A percentile compares a stretch with the other conserved stretches of the same genome.
Conservation (phyloP, 2,888 invertebrate species). For the Teinopalpus imperialis region DNA sequence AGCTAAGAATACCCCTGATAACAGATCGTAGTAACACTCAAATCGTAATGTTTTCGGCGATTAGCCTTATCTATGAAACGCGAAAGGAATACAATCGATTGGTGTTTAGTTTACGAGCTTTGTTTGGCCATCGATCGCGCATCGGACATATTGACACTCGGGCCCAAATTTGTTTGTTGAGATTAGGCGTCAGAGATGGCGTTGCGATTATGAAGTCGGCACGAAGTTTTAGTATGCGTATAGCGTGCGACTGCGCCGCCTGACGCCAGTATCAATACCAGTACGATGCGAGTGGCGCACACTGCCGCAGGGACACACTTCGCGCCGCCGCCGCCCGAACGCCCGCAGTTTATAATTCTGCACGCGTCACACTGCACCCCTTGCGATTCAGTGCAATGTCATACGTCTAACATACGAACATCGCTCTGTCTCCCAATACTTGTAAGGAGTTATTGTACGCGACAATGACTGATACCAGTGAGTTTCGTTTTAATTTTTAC, state of each 20-base stretch:
- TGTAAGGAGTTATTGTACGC: slow-evolving; percentile 44
- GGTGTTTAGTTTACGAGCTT: slow-evolving; percentile 53
- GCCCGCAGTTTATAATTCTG: slow-evolving; percentile 43
- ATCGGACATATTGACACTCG: slow-evolving; percentile 59
- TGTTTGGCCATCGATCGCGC: slow-evolving; percentile 67
- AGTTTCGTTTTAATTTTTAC: slow-evolving; percentile 30
- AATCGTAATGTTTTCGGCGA: slow-evolving; percentile 49
- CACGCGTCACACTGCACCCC: slow-evolving; percentile 60
- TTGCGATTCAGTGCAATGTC: slow-evolving; percentile 66
- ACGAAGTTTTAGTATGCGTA: slow-evolving; percentile 73
- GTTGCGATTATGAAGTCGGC: slow-evolving; percentile 69
- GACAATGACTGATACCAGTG: slow-evolving; percentile 49
- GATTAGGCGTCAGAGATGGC: slow-evolving; percentile 61
- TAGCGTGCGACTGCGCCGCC: slow-evolving; percentile 69
- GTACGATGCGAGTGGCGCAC: slow-evolving; percentile 44
- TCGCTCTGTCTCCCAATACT: slow-evolving; percentile 24
- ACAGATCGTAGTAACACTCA: slow-evolving; percentile 6
- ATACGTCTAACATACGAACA: slow-evolving; percentile 44
- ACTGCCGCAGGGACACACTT: slow-evolving; percentile 49
- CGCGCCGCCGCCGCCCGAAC: slow-evolving; percentile 40
- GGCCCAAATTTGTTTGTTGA: slow-evolving; percentile 61
- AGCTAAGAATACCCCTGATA: slow-evolving; percentile 6
- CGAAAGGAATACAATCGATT: slow-evolving; percentile 54
- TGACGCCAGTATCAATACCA: slow-evolving; percentile 60
- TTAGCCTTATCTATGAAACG: slow-evolving; percentile 53